Evolutionary conservation across 1,140 invertebrate species (phyloP).

Genomic region (Coboldia fuscipes): DNA sequence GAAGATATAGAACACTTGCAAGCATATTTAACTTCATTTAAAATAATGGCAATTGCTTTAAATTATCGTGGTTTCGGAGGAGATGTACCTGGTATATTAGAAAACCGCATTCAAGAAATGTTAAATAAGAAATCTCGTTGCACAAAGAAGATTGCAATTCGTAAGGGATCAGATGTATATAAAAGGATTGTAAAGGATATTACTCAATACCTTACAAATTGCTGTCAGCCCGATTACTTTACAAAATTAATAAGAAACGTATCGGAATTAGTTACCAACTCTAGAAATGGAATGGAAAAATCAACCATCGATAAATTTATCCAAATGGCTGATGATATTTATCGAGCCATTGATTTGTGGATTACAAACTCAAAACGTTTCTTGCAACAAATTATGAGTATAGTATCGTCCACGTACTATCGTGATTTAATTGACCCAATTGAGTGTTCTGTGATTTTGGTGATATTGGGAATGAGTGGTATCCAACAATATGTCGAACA

Average conservation of each 20-base stretch:
- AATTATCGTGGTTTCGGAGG: slow-evolving; percentile 14
- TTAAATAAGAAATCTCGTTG: slow-evolving; percentile 15
- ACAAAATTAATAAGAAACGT: slow-evolving; percentile 6
- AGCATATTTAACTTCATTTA: slow-evolving; percentile 9
- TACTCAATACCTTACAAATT: slow-evolving; percentile 13
- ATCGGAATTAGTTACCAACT: background rate
- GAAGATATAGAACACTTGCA: slow-evolving; percentile 30
- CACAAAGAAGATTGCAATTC: slow-evolving; percentile 25
- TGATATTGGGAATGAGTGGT: slow-evolving; percentile 12
- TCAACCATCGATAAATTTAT: background rate
- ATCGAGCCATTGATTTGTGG: slow-evolving; percentile 8
- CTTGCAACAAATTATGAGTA: slow-evolving; percentile 11
- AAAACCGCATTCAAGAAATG: slow-evolving; percentile 13
- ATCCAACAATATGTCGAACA: slow-evolving; percentile 11
- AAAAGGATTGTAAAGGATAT: slow-evolving; percentile 20
- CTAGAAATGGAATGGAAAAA: background rate
- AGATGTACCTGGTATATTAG: slow-evolving; percentile 13
- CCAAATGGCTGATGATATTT: background rate
- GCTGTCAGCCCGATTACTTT: slow-evolving; percentile 10
- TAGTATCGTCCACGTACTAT: slow-evolving; percentile 12
- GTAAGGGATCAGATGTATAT: slow-evolving; percentile 31
- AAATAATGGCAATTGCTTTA: slow-evolving; percentile 16
- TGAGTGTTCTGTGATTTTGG: slow-evolving; percentile 12
- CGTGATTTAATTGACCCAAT: slow-evolving; percentile 17
- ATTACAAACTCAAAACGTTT: slow-evolving; percentile 16